A percentile compares a stretch with the other conserved stretches of the same genome.
phyloP scores from a whole-genome alignment of 2,797 vertebrate species.

The Characodon lateralis region DNA sequence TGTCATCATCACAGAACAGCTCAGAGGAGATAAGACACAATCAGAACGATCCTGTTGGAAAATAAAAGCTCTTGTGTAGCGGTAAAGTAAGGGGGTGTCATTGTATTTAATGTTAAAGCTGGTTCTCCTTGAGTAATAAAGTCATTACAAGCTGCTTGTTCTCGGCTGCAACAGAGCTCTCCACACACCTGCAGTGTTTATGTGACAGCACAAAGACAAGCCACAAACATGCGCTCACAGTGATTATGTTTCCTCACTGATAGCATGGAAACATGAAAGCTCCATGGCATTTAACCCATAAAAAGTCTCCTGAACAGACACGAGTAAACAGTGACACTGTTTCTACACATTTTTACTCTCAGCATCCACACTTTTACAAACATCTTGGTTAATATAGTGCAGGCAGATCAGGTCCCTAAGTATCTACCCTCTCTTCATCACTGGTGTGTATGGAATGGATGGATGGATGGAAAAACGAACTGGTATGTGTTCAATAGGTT shows the following conservation, averaged over 20 bases:
- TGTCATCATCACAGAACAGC: slow-evolving; percentile 49
- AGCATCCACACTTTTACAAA: too few relatives aligned
- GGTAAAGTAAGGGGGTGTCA: background rate
- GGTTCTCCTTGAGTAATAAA: slow-evolving; percentile 29
- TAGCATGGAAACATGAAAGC: background rate
- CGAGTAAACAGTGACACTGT: background rate
- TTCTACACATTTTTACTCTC: background rate
- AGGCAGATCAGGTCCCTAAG: background rate
- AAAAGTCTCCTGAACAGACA: slow-evolving; percentile 8
- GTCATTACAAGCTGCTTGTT: slow-evolving; percentile 45
- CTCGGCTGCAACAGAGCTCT: slow-evolving; percentile 42
- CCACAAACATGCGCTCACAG: slow-evolving; percentile 48
- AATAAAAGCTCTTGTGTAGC: background rate
- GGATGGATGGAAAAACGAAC: too few relatives aligned
- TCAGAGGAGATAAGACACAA: slow-evolving; percentile 47
- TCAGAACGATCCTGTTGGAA: background rate
- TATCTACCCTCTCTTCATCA: background rate
- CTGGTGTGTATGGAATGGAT: background rate
- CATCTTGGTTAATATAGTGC: background rate
- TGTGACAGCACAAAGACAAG: slow-evolving; percentile 42
- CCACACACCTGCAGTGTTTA: slow-evolving; percentile 43
- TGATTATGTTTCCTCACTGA: slow-evolving; percentile 43
- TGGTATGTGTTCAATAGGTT: too few relatives aligned
- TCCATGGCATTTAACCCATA: slow-evolving; percentile 22
- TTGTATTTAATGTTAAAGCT: background rate